These are phyloP conservation scores for Pyrrhia umbra DNA, from an alignment of 2,888 invertebrate genomes.

Conservation along the genomic window DNA sequence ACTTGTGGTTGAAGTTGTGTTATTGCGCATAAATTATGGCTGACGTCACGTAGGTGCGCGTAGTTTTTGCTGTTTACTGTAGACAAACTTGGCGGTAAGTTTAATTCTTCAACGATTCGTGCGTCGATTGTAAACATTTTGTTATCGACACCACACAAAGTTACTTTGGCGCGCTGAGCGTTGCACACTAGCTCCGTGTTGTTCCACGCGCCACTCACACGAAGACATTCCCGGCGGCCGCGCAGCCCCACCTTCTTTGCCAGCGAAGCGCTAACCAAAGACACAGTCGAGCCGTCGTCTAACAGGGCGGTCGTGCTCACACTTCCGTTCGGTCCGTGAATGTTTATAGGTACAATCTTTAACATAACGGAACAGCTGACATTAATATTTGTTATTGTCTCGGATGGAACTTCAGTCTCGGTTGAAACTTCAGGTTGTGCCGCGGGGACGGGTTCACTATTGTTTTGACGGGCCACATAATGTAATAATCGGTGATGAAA, in stretches of 20 bases:
- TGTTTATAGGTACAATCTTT: neutral
- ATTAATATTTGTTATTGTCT: neutral
- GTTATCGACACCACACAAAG: neutral
- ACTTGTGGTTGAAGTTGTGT: constrained; percentile 6
- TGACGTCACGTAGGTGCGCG: neutral
- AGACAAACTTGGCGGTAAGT: constrained; percentile 1
- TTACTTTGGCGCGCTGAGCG: neutral
- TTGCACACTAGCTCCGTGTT: constrained; percentile 1
- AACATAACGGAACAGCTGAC: neutral
- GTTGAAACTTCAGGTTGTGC: too few relatives aligned
- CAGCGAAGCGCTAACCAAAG: neutral
- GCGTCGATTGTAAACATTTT: neutral
- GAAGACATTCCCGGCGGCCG: neutral
- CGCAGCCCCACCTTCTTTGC: neutral
- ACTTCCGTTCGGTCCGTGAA: neutral
- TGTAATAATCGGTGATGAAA: constrained; percentile 21
- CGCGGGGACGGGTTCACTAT: too few relatives aligned
- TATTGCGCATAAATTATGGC: neutral
- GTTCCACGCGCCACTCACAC: neutral
- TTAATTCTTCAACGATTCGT: neutral
- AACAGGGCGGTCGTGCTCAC: neutral
- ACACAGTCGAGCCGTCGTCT: neutral
- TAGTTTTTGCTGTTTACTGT: neutral
- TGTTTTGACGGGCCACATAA: constrained; percentile 1
- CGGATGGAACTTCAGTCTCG: too few relatives aligned